Base-by-base conservation (phyloP, 2,888 invertebrate species). In the Patella depressa region DNA sequence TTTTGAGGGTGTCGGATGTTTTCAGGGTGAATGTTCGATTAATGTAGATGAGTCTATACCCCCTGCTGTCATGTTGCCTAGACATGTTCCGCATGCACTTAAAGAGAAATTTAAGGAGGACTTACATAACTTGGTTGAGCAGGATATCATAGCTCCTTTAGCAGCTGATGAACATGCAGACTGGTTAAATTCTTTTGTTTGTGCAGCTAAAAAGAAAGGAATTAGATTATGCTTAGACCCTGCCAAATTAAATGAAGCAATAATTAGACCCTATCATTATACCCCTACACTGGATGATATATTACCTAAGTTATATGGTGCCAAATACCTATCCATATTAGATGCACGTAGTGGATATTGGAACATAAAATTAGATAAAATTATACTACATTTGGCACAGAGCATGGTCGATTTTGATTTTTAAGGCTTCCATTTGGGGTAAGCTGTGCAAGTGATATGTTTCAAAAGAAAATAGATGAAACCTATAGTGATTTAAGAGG, bases 391-490 rank as follows among this genome's bases (percentile, higher is more conserved):
- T 65, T 65, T 65, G 65, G 65, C 24, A 65, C 65, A 65, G 57
- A 57, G 57, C 57, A 57, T 57, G 57, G 57, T n/a, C 15, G 65
- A 65, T 65, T 19, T 65, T 19, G 19, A 65, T 65, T 65, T 65
- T 65, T 65, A 65, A 65, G 65, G 2, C 24, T 65, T 19, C 65
- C 65, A 9, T 65, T 65, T 65, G 65, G 65, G 11, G 19, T 65
- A 65, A 65, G 65, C 24, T 65, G 65, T 65, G 65, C 65, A 11
- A 65, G 65, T 65, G 65, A 65, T 17, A 65, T 65, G 65, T 65
- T 65, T 65, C 65, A 65, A 65, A 65, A 65, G 65, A 65, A 65
- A 65, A 65, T 65, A 19, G 65, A 65, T 17, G 65, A 65, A 65
- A 19, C 65, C 2, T 65, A 65, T 65, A 19, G 19, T 65, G 19